Evolutionary conservation across 2,113 vertebrate genomes (phyloP).

Genomic region (Ceyx margarethae): DNA sequence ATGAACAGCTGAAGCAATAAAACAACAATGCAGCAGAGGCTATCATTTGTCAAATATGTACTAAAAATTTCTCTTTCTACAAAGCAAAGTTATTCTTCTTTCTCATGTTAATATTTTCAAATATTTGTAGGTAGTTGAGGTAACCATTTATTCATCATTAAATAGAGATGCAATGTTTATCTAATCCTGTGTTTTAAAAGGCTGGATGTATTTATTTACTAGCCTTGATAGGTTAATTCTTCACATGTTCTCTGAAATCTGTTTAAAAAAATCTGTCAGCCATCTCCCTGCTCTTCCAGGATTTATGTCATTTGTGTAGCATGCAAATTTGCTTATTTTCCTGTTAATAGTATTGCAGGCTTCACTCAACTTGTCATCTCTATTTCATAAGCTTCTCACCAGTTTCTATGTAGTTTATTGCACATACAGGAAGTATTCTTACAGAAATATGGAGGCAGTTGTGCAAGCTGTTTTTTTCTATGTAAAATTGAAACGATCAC

Average conservation of each 20-base stretch:
- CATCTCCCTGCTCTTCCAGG: background rate
- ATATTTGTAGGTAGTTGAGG: background rate
- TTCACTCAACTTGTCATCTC: background rate
- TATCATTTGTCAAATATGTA: background rate
- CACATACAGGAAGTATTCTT: background rate
- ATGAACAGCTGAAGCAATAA: background rate
- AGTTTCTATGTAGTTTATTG: background rate
- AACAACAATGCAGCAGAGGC: background rate
- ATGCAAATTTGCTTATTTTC: background rate
- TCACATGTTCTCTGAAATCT: background rate
- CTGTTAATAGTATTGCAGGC: background rate
- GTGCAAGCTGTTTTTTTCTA: background rate
- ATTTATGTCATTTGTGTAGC: background rate
- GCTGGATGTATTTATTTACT: background rate
- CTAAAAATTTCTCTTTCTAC: background rate
- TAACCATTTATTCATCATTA: background rate
- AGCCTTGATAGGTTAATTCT: background rate
- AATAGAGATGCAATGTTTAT: background rate
- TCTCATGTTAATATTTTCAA: background rate
- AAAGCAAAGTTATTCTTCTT: background rate
- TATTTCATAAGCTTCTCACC: background rate
- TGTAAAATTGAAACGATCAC: background rate
- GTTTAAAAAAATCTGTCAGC: background rate
- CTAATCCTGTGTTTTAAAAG: background rate
- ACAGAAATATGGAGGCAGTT: background rate